These are phyloP conservation scores for Blera fallax DNA, from an alignment of 2,888 invertebrate genomes.

Conservation along the genomic window DNA sequence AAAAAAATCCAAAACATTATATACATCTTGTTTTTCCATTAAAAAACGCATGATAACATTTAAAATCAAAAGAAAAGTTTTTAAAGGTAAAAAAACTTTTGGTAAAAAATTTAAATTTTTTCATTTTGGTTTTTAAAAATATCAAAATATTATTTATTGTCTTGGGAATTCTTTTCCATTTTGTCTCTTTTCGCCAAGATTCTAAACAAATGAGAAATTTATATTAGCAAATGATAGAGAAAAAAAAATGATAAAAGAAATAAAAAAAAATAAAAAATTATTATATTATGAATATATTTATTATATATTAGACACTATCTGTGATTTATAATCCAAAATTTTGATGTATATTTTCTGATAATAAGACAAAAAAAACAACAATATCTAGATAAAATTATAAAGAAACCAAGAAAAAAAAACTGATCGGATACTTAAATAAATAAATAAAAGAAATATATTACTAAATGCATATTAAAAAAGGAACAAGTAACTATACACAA, in stretches of 20 bases:
- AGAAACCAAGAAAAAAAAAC: slow-evolving; percentile 70
- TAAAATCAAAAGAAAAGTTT: slow-evolving; percentile 36
- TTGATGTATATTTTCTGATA: slow-evolving; percentile 82
- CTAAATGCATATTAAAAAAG: slow-evolving; percentile 73
- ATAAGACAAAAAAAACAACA: slow-evolving; percentile 74
- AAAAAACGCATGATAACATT: slow-evolving; percentile 55
- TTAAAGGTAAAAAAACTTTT: slow-evolving; percentile 39
- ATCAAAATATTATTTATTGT: slow-evolving; percentile 1
- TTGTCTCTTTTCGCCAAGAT: slow-evolving; percentile 66
- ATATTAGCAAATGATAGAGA: slow-evolving; percentile 65
- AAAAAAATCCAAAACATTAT: slow-evolving; percentile 73
- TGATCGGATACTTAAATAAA: slow-evolving; percentile 73
- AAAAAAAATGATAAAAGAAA: slow-evolving; percentile 34
- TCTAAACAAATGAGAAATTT: slow-evolving; percentile 47
- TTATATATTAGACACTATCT: slow-evolving; percentile 80
- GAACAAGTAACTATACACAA: slow-evolving; percentile 71
- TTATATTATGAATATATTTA: slow-evolving; percentile 70
- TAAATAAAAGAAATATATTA: slow-evolving; percentile 72
- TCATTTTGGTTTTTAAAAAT: background rate
- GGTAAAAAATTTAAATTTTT: background rate
- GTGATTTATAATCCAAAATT: slow-evolving; percentile 83
- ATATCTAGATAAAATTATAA: slow-evolving; percentile 73
- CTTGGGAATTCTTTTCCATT: slow-evolving; percentile 42
- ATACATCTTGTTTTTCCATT: slow-evolving; percentile 54
- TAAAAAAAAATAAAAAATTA: slow-evolving; percentile 43